Evolutionary conservation across 2,797 vertebrate genomes (phyloP).

Genomic region (Artibeus jamaicensis): DNA sequence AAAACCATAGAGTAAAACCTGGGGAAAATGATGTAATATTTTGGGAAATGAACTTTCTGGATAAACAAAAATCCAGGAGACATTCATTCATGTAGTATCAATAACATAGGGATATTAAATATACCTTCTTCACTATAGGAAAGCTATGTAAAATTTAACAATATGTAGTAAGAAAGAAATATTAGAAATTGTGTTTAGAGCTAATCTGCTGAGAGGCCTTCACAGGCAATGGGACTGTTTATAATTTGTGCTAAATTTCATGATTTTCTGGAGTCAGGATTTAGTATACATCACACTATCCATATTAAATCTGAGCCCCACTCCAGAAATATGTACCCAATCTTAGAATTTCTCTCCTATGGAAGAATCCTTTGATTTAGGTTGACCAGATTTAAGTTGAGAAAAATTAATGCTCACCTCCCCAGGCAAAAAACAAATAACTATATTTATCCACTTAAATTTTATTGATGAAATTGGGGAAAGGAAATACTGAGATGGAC

Average conservation of each 20-base stretch:
- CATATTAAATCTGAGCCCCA: neutral
- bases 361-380: neutral
- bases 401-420: neutral
- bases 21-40: neutral
- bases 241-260: neutral
- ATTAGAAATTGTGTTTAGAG: neutral
- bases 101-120: neutral
- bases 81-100: neutral
- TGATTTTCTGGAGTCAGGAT: neutral
- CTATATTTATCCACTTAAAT: neutral
- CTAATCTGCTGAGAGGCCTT: neutral
- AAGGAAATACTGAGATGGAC: neutral
- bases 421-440: neutral
- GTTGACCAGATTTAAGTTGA: neutral
- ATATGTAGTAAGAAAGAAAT: neutral
- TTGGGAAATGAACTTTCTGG: neutral
- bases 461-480: conserved; percentile 56
- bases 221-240: neutral
- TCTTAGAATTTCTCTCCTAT: neutral
- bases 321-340: neutral
- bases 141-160: neutral
- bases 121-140: neutral
- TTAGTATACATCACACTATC: neutral
- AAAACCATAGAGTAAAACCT: neutral
- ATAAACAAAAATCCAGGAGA: neutral